Evolutionary conservation across 2,888 invertebrate species (phyloP).

Genomic region (Dryomyza anilis): DNA sequence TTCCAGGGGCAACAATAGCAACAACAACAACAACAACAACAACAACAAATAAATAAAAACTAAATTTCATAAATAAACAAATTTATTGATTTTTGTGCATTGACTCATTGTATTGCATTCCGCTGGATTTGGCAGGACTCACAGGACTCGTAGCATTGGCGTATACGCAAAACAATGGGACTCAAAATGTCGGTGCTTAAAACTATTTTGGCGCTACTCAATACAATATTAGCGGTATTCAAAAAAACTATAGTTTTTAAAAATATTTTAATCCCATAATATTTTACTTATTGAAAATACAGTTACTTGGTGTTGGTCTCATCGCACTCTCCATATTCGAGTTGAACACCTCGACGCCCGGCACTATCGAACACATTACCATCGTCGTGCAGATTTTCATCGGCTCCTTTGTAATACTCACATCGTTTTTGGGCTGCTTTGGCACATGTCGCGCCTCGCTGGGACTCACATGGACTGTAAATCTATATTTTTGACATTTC

Average conservation of each 20-base stretch:
- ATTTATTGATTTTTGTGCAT: slow-evolving; percentile 16
- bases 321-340: slow-evolving; percentile 52
- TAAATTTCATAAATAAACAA: slow-evolving; percentile 13
- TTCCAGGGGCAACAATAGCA: background rate
- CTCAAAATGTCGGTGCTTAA: slow-evolving; percentile 48
- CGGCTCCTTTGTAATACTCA: slow-evolving; percentile 75
- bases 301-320: slow-evolving; percentile 50
- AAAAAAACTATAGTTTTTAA: no score
- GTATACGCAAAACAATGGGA: slow-evolving; percentile 41
- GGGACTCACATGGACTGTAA: slow-evolving; percentile 83
- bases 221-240: slow-evolving; percentile 52
- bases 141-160: background rate
- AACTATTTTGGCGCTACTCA: slow-evolving; percentile 47
- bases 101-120: background rate
- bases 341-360: slow-evolving; percentile 50
- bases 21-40: background rate
- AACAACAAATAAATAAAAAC: background rate
- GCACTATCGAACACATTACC: slow-evolving; percentile 53
- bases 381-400: slow-evolving; percentile 65
- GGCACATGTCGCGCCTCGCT: slow-evolving; percentile 85
- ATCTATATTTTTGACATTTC: slow-evolving; percentile 40
- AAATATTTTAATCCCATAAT: background rate
- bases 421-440: slow-evolving; percentile 89
- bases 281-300: no score
- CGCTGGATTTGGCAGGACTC: background rate